These are phyloP conservation scores for Ornithoptera priamus DNA, from an alignment of 2,888 invertebrate species.

Conservation along the genomic window DNA sequence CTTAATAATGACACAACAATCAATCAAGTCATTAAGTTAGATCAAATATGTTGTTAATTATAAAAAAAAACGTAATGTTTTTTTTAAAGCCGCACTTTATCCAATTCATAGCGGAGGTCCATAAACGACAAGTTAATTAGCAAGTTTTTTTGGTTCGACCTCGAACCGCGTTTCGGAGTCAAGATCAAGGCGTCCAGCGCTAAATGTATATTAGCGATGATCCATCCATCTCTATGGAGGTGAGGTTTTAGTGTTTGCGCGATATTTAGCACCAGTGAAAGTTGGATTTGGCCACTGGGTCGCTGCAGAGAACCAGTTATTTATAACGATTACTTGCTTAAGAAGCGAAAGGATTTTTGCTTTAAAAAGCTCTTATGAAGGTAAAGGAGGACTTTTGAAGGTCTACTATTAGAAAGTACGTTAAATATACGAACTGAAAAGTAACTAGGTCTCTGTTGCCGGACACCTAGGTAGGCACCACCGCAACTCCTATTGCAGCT, in stretches of 20 bases:
- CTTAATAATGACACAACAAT: not conserved
- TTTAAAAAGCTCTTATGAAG: not conserved
- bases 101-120: not conserved
- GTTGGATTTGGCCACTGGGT: conserved; percentile 12
- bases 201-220: conserved; percentile 8
- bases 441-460: too few species aligned
- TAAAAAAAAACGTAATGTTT: not conserved
- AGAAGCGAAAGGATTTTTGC: conserved; percentile 20
- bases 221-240: conserved; percentile 13
- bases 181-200: conserved; percentile 4
- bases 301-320: conserved; percentile 19
- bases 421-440: not conserved
- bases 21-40: not conserved
- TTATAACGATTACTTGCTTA: conserved; percentile 17
- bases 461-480: too few species aligned
- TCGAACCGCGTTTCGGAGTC: not conserved
- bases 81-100: not conserved
- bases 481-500: too few species aligned
- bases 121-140: not conserved
- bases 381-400: not conserved
- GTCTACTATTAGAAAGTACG: not conserved
- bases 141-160: not conserved
- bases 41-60: not conserved
- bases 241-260: conserved; percentile 14
- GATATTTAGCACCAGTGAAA: conserved; percentile 29